Evolutionary conservation across 2,113 vertebrate species (phyloP).

Genomic region (Nesogale talazaci): DNA sequence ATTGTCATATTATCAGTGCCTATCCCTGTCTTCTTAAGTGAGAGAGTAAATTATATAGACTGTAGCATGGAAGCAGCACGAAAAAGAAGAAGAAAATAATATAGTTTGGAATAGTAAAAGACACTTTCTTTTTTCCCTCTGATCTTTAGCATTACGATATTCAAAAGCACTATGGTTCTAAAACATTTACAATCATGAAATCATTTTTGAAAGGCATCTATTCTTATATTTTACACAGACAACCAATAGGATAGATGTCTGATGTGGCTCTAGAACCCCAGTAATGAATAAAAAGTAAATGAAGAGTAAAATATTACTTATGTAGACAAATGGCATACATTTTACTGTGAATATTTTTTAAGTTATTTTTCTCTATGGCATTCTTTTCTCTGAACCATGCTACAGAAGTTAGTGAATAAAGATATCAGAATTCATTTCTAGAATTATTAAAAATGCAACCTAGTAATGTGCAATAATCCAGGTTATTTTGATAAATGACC

Average conservation of each 20-base stretch:
- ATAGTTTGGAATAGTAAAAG: neutral
- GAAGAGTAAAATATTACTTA: neutral
- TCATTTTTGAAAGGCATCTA: neutral
- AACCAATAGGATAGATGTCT: neutral
- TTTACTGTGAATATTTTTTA: constrained; percentile 20
- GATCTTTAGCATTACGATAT: neutral
- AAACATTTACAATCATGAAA: neutral
- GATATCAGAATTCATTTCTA: constrained; percentile 36
- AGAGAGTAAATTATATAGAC: constrained; percentile 42
- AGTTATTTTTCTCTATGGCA: neutral
- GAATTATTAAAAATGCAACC: constrained; percentile 18
- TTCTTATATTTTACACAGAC: neutral
- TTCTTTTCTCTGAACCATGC: neutral
- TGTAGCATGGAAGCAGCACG: neutral
- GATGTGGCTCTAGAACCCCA: neutral
- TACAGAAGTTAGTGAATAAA: neutral
- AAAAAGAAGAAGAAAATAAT: neutral
- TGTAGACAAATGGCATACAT: neutral
- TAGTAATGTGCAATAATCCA: neutral
- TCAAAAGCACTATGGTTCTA: neutral
- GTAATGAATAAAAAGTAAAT: constrained; percentile 30
- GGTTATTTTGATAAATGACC: neutral
- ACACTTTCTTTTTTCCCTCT: neutral
- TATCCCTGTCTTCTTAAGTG: neutral
- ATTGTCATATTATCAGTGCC: neutral